phyloP scores from a whole-genome alignment of 2,888 invertebrate genomes.

The Hirtodrosophila trivittata region DNA sequence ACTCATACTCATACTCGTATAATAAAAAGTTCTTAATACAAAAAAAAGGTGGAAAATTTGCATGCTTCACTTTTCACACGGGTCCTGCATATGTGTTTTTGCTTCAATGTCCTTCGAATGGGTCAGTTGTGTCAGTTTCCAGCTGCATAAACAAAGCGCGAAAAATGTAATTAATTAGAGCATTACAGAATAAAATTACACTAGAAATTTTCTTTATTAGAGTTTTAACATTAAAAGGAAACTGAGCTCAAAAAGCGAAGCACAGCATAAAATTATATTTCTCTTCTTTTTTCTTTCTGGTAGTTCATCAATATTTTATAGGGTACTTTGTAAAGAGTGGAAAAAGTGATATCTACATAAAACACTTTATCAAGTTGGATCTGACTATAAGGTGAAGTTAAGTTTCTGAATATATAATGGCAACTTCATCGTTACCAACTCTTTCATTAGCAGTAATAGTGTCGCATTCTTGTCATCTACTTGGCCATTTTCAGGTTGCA shows the following conservation, averaged over 20 bases:
- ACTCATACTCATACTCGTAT: no score
- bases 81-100: neutral
- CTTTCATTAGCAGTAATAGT: slow-evolving; percentile 6
- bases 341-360: no score
- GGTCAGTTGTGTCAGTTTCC: slow-evolving; percentile 5
- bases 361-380: no score
- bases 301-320: no score
- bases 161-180: slow-evolving; percentile 39
- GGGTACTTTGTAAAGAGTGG: no score
- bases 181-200: no score
- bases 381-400: no score
- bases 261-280: no score
- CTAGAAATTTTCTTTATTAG: no score
- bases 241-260: no score
- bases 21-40: neutral
- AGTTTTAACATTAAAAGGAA: no score
- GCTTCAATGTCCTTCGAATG: neutral
- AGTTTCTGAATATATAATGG: neutral
- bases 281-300: no score
- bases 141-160: slow-evolving; percentile 27
- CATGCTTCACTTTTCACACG: slow-evolving; percentile 20
- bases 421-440: slow-evolving; percentile 1
- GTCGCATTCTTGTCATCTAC: neutral
- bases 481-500: slow-evolving; percentile 13
- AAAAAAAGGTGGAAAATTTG: slow-evolving; percentile 20